A percentile compares a stretch with the other conserved stretches of the same genome.
Conservation (phyloP, 2,888 invertebrate species). For the Anagyrus pseudococci region DNA sequence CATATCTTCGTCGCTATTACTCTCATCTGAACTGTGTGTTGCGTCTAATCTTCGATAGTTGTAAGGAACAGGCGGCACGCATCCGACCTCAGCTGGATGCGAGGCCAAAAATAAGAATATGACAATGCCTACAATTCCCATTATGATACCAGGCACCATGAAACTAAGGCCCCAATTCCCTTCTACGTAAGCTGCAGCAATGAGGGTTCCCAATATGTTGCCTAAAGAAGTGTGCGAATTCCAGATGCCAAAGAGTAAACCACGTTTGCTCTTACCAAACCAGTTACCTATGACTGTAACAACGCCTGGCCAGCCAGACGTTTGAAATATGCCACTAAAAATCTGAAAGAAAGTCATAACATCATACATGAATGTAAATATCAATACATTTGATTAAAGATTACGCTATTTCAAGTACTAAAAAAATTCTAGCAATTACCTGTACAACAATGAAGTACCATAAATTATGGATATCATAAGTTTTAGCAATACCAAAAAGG, state of each 20-base stretch:
- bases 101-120: conserved; percentile 86
- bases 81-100: conserved; percentile 80
- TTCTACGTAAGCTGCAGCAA: conserved; percentile 87
- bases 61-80: conserved; percentile 59
- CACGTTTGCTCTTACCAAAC: conserved; percentile 92
- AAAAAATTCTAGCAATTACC: conserved; percentile 62
- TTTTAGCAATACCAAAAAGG: conserved; percentile 86
- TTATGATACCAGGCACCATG: conserved; percentile 87
- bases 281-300: conserved; percentile 93
- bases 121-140: conserved; percentile 73
- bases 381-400: conserved; percentile 3
- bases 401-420: too few relatives aligned
- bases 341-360: too few relatives aligned
- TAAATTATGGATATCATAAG: conserved; percentile 80
- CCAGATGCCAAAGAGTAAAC: conserved; percentile 95
- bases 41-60: conserved; percentile 52
- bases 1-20: conserved; percentile 42
- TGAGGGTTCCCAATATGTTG: conserved; percentile 90
- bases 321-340: conserved; percentile 83
- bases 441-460: conserved; percentile 85
- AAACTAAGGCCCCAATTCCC: conserved; percentile 90
- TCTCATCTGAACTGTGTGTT: conserved; percentile 53
- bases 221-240: conserved; percentile 97
- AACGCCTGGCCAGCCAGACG: conserved; percentile 97
- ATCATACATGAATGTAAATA: too few relatives aligned